Base-by-base conservation (phyloP, 2,113 vertebrate genomes). In the Pyxicephalus adspersus region DNA sequence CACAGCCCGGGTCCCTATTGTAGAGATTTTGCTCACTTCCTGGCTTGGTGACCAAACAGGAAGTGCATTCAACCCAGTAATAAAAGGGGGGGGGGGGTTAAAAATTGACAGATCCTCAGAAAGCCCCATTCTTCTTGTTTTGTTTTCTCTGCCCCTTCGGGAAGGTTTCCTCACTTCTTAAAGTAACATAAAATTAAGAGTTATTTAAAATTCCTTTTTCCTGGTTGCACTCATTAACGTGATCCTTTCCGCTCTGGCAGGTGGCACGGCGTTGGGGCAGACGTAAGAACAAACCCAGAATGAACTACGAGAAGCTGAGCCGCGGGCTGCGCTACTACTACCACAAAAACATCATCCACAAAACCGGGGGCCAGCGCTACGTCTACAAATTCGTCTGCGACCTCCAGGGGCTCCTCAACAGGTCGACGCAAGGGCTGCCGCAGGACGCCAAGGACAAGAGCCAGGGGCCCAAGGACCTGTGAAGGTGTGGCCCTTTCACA, bases 301-400 rank as follows among this genome's bases (percentile, higher is more conserved):
- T 95, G 94, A 95, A 95, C 89, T 95, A 95, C 1, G 94, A 95
- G 91, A 95, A 95, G 88, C 68, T 95, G 85, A 95, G 94, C 83
- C 94, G 94, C 0, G 94, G 94, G n/a, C 86, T 95, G 65, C 91
- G 94, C 15, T 95, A 95, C 86, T 95, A 95, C 83, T 95, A 95
- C 88, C 94, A 95, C 89, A 94, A 95, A 84, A 95, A 95, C 90
- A 95, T 95, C 85, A 95, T 95, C 85, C 94, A 95, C 88, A 95
- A 95, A 85, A 95, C 94, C 2, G 92, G 93, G 0, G 94, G 94
- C 16, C 95, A 95, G 51, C 94, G 94, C 52, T 95, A 95, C 65
- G 94, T 95, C 76, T 95, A 95, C 87, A 93, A 94, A 83, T 95
- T 95, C 7, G 94, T 94, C 57, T 93, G 93, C 0, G 92, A 95